Evolutionary conservation across 2,113 vertebrate species (phyloP).

Genomic region (Callipepla squamata): DNA sequence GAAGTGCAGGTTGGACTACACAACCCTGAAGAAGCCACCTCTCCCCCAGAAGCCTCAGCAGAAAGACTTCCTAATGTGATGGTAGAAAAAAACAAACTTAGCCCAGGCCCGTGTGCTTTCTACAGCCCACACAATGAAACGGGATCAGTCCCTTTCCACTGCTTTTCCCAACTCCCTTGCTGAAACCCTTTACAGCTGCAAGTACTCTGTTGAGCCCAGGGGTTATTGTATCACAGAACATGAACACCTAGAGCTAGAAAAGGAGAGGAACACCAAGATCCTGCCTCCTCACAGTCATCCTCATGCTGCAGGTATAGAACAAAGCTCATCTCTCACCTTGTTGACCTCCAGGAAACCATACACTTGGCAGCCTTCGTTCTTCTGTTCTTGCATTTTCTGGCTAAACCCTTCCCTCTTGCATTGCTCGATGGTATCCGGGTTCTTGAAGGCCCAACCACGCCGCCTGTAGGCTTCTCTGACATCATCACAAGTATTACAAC

Average conservation of each 20-base stretch:
- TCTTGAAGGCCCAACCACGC: constrained; percentile 98
- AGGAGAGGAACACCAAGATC: not conserved
- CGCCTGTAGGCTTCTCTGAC: constrained; percentile 95
- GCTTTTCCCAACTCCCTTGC: not conserved
- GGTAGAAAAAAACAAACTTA: not conserved
- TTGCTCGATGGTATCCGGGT: constrained; percentile 94
- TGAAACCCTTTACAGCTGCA: not conserved
- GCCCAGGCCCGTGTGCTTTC: not conserved
- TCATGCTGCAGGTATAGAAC: not conserved
- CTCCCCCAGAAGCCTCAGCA: not conserved
- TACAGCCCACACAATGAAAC: not conserved
- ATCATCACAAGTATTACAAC: constrained; percentile 97
- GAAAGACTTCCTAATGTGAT: not conserved
- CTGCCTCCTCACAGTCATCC: not conserved
- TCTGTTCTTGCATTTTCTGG: constrained; percentile 99
- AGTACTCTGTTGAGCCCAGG: not conserved
- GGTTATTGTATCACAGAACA: not conserved
- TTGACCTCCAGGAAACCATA: constrained; percentile 98
- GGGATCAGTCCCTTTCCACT: not conserved
- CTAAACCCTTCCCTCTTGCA: constrained; percentile 97
- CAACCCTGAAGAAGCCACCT: not conserved
- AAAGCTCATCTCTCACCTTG: constrained; percentile 81
- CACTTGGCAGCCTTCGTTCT: constrained; percentile 96
- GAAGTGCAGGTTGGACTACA: not conserved
- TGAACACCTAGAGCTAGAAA: not conserved